Conservation (phyloP, 2,113 vertebrate species). For the Indicator maculatus region DNA sequence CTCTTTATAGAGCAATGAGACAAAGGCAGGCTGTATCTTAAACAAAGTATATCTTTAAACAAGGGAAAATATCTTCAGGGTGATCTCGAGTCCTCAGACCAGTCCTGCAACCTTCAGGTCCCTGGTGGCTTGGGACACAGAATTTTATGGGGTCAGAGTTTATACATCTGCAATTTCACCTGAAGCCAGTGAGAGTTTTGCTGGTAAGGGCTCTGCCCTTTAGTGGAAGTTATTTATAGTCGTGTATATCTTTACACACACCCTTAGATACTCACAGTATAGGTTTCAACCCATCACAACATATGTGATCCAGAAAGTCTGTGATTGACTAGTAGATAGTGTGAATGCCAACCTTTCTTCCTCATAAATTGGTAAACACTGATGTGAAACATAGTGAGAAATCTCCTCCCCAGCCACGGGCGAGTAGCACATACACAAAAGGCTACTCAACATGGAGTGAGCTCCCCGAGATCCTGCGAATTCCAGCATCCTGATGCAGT, state of each 20-base stretch:
- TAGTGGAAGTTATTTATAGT: neutral
- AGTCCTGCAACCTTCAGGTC: neutral
- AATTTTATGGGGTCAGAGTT: neutral
- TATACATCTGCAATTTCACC: neutral
- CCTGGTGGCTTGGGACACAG: neutral
- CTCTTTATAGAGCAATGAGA: neutral
- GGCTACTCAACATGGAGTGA: constrained; percentile 4
- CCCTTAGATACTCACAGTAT: neutral
- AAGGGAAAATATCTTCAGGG: neutral
- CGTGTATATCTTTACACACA: neutral
- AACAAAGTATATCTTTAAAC: neutral
- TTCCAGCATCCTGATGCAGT: constrained; percentile 58
- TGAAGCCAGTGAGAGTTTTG: neutral
- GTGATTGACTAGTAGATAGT: neutral
- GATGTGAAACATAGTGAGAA: neutral
- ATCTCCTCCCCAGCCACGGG: constrained; percentile 35
- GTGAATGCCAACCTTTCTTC: constrained; percentile 6
- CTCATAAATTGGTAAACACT: constrained; percentile 17
- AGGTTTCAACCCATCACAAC: neutral
- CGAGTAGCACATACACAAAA: constrained; percentile 19
- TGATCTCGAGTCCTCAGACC: neutral
- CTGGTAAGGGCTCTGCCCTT: neutral
- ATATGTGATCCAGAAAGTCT: constrained; percentile 1
- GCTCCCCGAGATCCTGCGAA: constrained; percentile 11
- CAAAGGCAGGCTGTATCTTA: neutral